Evolutionary conservation across 2,797 vertebrate genomes (phyloP).

Genomic region (Pteronotus mesoamericanus): DNA sequence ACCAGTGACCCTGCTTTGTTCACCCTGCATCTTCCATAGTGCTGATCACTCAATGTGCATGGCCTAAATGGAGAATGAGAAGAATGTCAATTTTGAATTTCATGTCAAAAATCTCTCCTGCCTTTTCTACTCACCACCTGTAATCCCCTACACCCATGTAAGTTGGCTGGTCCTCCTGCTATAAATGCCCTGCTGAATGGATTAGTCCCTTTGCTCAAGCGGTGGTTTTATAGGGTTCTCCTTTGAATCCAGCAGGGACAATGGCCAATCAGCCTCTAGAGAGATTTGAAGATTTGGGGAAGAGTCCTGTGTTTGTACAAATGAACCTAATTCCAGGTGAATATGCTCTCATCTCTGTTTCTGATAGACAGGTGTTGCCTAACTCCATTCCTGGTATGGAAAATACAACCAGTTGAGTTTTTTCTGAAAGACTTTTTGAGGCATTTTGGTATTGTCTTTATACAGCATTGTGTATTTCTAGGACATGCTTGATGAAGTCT

Average conservation of each 20-base stretch:
- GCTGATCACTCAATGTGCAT: accelerated
- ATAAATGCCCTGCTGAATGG: not conserved
- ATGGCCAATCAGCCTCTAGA: not conserved
- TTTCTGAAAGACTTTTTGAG: not conserved
- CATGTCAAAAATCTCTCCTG: not conserved
- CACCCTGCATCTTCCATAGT: not conserved
- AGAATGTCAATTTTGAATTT: not conserved
- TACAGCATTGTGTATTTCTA: not conserved
- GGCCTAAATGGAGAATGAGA: not conserved
- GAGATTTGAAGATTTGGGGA: not conserved
- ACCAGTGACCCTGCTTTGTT: accelerated
- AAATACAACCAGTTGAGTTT: not conserved
- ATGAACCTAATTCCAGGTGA: not conserved
- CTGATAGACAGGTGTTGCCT: not conserved
- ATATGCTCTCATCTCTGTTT: not conserved
- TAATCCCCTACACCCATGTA: not conserved
- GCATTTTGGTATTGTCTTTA: not conserved
- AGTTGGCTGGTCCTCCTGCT: not conserved
- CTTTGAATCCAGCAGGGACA: not conserved
- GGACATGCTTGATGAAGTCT: not conserved
- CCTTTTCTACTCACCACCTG: not conserved
- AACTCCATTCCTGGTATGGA: not conserved
- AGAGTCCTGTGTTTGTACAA: not conserved
- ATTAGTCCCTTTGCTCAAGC: not conserved
- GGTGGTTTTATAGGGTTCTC: not conserved